Base-by-base conservation (phyloP, 2,113 vertebrate genomes). In the Alligator mississippiensis region DNA sequence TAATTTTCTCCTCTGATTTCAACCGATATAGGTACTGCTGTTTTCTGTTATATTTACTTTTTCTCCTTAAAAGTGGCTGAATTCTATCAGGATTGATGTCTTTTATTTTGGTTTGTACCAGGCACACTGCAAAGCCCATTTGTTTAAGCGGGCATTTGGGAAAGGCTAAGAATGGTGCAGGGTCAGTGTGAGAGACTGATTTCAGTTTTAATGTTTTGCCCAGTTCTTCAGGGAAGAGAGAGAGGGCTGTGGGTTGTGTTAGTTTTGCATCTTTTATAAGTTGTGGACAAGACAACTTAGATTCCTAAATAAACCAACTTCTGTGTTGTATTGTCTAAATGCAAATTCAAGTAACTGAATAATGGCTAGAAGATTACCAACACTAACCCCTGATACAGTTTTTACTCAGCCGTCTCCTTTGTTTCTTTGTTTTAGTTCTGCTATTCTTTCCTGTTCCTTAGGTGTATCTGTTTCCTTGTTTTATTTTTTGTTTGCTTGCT, bases 401-500 rank as follows among this genome's bases (percentile, higher is more conserved):
- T 47, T 47, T 9, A 47, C 47, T 47, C 47, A 47, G 47, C 47
- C 47, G 47, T 47, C 47, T 47, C 47, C 47, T 93, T 15, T 78
- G 0, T 0, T 2, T 77, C n/a, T 88, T 85, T 76, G 61, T 11
- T 47, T 47, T 78, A 72, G 3, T 5, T 82, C 8, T 88, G 58
- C 34, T 72, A 86, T 60, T 30, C 14, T 28, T 64, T 27, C 82
- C 17, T 85, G 1, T 64, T 66, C n/a, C 90, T 87, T 28, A 27
- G 47, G 1, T 24, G 57, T 75, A 59, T 13, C 66, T 16, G 2
- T 12, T 1, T 4, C 12, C 57, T 6, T 59, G 17, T 74, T 38
- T 2, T n/a, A 0, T 18, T 21, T 4, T 59, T 28, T 74, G 17
- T 2, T 0, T 1, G 4, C 5, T 4, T 3, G 34, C 75, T 24